Evolutionary conservation across 2,797 vertebrate genomes (phyloP).

Genomic region (Brachymystax lenok): DNA sequence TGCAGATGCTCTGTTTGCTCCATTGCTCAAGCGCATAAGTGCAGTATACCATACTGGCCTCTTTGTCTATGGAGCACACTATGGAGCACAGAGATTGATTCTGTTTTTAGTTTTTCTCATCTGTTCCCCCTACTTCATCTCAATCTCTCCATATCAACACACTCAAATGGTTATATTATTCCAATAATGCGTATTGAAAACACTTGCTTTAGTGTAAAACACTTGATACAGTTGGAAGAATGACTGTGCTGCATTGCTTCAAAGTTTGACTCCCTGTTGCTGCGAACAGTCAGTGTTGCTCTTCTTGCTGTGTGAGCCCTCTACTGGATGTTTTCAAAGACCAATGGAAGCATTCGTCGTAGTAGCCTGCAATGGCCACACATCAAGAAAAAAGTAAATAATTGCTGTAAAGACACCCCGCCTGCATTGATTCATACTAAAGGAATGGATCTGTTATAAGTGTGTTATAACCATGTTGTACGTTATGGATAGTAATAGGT

Average conservation of each 20-base stretch:
- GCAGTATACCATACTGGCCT: conserved; percentile 40
- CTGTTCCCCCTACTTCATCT: conserved; percentile 28
- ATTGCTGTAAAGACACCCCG: neutral
- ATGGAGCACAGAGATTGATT: conserved; percentile 29
- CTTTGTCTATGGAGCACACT: conserved; percentile 48
- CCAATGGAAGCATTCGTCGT: neutral
- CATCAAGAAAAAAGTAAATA: neutral
- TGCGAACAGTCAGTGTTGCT: neutral
- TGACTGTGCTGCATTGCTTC: neutral
- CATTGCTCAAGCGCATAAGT: too few relatives aligned
- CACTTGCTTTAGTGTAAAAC: neutral
- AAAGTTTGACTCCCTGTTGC: neutral
- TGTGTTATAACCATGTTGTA: conserved; percentile 13
- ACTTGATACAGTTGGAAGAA: conserved; percentile 3
- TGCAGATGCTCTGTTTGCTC: too few relatives aligned
- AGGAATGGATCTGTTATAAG: neutral
- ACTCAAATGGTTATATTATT: neutral
- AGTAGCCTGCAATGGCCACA: neutral
- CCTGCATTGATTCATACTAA: neutral
- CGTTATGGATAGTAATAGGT: neutral
- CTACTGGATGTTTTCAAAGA: conserved; percentile 56
- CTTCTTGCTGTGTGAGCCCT: conserved; percentile 50
- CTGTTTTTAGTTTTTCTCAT: conserved; percentile 12
- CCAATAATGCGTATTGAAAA: neutral
- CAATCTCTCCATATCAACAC: neutral